A percentile compares a stretch with the other conserved stretches of the same genome.
Conservation (phyloP, 1,140 invertebrate species). For the Augochlora pura region DNA sequence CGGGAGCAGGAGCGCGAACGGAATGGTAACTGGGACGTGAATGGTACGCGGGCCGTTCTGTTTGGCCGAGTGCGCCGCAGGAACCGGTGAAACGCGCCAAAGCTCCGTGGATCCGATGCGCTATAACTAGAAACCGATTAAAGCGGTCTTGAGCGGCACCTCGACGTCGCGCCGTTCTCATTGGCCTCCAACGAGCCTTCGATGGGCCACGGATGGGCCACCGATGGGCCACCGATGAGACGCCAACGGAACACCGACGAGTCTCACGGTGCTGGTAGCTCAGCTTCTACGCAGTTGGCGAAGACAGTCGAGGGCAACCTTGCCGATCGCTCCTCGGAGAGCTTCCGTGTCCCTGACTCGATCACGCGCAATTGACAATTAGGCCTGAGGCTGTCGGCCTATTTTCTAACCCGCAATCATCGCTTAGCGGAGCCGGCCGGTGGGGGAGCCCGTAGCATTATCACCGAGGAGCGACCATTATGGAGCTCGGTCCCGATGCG, state of each 20-base stretch:
- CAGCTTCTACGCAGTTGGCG: neutral
- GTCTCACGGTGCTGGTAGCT: too few relatives aligned
- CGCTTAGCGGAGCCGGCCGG: neutral
- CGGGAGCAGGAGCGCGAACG: constrained; percentile 13
- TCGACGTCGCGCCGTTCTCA: too few relatives aligned
- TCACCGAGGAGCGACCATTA: neutral
- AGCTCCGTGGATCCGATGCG: constrained; percentile 26
- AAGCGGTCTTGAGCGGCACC: neutral
- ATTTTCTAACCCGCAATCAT: constrained; percentile 12
- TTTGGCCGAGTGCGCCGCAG: constrained; percentile 10
- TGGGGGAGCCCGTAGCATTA: neutral
- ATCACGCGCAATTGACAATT: constrained; percentile 26
- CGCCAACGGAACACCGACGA: too few relatives aligned
- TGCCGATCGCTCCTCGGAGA: neutral
- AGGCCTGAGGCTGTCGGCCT: constrained; percentile 23
- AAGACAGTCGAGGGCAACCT: neutral
- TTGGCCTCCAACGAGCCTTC: too few relatives aligned
- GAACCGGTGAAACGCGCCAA: constrained; percentile 21
- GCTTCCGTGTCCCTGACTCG: constrained; percentile 36
- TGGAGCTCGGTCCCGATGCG: neutral
- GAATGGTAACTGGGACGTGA: constrained; percentile 43
- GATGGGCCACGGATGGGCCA: too few relatives aligned
- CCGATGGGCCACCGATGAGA: too few relatives aligned
- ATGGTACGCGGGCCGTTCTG: constrained; percentile 21
- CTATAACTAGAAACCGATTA: constrained; percentile 6